A percentile compares a stretch with the other conserved stretches of the same genome.
These are phyloP conservation scores for Saturnia japonica DNA, from an alignment of 2,888 invertebrate species.

Conservation along the genomic window DNA sequence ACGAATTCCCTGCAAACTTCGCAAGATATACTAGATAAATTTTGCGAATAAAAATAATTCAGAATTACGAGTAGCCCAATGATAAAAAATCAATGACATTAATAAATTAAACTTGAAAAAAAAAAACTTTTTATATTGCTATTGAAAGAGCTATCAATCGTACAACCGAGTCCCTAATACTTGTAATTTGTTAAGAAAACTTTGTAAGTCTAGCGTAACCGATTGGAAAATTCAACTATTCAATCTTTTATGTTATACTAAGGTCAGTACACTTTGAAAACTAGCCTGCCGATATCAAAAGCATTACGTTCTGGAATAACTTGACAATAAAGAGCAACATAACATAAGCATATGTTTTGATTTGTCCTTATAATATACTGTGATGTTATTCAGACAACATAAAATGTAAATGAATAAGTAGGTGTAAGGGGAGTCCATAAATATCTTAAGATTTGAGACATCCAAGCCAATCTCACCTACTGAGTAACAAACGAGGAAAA, in stretches of 20 bases:
- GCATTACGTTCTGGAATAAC: too few relatives aligned
- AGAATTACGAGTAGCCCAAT: not conserved
- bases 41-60: not conserved
- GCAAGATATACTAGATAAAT: not conserved
- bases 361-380: too few relatives aligned
- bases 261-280: not conserved
- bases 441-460: too few relatives aligned
- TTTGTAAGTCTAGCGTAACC: not conserved
- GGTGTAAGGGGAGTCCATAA: too few relatives aligned
- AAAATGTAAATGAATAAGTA: too few relatives aligned
- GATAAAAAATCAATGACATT: not conserved
- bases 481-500: too few relatives aligned
- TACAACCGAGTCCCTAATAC: not conserved
- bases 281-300: too few relatives aligned
- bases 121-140: not conserved
- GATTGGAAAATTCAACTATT: not conserved
- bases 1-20: not conserved
- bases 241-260: not conserved
- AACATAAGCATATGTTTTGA: too few relatives aligned
- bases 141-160: not conserved
- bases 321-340: too few relatives aligned
- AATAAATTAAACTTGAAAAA: not conserved
- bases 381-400: too few relatives aligned
- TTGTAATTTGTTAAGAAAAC: conserved; percentile 4
- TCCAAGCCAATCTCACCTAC: too few relatives aligned